phyloP scores from a whole-genome alignment of 2,888 invertebrate species.

The Steinernema hermaphroditum region DNA sequence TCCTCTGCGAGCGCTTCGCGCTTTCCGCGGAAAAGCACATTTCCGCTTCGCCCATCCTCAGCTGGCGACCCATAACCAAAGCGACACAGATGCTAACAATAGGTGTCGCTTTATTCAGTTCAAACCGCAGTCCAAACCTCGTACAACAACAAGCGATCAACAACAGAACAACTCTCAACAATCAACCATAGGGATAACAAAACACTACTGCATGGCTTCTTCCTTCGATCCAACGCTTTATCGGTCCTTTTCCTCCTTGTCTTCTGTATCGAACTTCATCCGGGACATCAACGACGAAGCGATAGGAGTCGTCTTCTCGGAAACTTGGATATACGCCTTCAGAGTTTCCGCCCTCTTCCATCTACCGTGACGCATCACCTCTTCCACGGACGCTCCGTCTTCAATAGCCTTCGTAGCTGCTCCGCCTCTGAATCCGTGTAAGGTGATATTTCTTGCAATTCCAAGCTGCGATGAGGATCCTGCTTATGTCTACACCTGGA shows the following conservation, averaged over 20 bases:
- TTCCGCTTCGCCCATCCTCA: too few species aligned
- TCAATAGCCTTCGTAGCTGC: too few species aligned
- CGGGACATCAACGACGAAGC: neutral
- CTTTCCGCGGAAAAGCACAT: too few species aligned
- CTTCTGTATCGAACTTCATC: neutral
- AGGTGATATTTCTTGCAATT: neutral
- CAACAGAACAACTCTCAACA: neutral
- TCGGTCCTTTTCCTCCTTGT: neutral
- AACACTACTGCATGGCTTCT: neutral
- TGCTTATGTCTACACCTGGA: too few species aligned
- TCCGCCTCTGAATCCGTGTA: neutral
- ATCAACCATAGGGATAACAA: neutral
- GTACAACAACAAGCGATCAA: neutral
- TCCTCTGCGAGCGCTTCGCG: too few species aligned
- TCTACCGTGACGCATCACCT: neutral
- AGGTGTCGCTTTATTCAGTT: too few species aligned
- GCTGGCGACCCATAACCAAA: too few species aligned
- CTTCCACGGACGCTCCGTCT: neutral
- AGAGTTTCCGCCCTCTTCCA: neutral
- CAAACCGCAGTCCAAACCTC: neutral
- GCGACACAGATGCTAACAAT: too few species aligned
- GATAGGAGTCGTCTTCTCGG: neutral
- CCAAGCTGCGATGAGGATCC: neutral
- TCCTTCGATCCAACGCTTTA: neutral
- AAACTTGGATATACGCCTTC: neutral